These are phyloP conservation scores for Bos taurus DNA, from an alignment of 2,113 vertebrate species.

Conservation along the genomic window DNA sequence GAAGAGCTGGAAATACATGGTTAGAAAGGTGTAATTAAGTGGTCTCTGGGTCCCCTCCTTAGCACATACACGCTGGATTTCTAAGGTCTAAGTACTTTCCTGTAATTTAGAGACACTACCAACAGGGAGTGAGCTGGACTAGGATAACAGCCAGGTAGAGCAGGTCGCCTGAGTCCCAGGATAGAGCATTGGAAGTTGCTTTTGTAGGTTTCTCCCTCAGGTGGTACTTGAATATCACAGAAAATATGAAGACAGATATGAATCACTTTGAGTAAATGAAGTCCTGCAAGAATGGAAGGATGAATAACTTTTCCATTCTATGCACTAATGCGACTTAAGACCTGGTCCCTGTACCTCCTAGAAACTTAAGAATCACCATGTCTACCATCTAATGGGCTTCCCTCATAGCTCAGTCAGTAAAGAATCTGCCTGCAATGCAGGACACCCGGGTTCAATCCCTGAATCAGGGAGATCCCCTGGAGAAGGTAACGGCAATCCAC, in stretches of 20 bases:
- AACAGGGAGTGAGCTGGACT: neutral
- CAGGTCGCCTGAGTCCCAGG: rapidly evolving
- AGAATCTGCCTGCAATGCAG: neutral
- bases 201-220: neutral
- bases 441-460: rapidly evolving
- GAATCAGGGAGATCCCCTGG: neutral
- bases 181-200: too few species aligned
- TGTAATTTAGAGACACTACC: neutral
- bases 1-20: neutral
- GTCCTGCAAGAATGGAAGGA: neutral
- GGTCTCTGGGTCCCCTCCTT: neutral
- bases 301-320: neutral
- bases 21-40: neutral
- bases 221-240: neutral
- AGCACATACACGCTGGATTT: rapidly evolving
- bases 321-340: neutral
- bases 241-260: neutral
- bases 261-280: neutral
- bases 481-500: neutral
- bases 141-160: neutral
- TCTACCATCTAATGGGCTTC: neutral
- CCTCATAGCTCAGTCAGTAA: neutral
- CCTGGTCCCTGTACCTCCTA: neutral
- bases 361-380: neutral
- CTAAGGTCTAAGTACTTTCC: neutral